Conservation (phyloP, 2,797 vertebrate genomes). For the Hapalemur alaotrensis region DNA sequence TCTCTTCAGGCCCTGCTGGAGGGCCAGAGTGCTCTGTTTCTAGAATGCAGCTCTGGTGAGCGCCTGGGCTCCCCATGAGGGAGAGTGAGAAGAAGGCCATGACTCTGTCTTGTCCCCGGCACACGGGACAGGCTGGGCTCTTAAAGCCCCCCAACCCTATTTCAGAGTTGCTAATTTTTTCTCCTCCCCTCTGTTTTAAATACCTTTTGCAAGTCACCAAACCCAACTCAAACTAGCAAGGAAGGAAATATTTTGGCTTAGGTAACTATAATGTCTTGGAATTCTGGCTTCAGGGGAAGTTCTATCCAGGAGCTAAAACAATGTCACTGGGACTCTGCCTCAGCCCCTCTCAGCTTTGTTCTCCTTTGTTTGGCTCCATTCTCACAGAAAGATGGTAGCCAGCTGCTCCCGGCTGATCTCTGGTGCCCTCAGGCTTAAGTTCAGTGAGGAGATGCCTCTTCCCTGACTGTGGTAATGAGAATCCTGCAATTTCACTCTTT, state of each 20-base stretch:
- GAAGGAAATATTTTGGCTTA: background rate
- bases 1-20: background rate
- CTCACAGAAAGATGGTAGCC: background rate
- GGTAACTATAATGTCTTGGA: background rate
- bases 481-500: background rate
- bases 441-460: background rate
- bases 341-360: background rate
- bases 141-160: background rate
- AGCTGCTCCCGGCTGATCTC: background rate
- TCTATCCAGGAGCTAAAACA: background rate
- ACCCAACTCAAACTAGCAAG: background rate
- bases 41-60: background rate
- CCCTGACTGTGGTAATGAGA: background rate
- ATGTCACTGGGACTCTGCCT: no score
- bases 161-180: background rate
- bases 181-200: background rate
- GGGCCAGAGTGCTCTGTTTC: background rate
- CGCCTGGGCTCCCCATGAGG: background rate
- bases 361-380: background rate
- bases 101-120: background rate
- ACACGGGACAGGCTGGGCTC: background rate
- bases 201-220: background rate
- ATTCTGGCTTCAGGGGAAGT: background rate
- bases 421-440: background rate
- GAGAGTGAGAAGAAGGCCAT: background rate